A percentile compares a stretch with the other conserved stretches of the same genome.
phyloP scores from a whole-genome alignment of 2,113 vertebrate genomes.

The Anoplopoma fimbria region DNA sequence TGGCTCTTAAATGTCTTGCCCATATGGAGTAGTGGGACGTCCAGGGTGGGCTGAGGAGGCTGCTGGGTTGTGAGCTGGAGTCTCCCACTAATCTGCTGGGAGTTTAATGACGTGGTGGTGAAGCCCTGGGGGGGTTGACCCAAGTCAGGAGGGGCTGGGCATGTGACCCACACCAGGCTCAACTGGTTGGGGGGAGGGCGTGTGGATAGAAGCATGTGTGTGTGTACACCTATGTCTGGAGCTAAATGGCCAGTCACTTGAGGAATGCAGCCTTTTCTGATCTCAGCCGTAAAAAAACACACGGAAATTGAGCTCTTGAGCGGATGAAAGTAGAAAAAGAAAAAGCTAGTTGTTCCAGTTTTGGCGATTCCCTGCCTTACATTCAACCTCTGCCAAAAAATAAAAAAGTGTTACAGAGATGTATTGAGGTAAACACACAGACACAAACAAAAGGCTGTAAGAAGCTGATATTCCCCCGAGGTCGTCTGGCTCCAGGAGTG shows the following conservation, averaged over 20 bases:
- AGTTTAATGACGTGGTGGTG: slow-evolving; percentile 80
- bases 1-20: slow-evolving; percentile 42
- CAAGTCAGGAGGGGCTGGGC: slow-evolving; percentile 78
- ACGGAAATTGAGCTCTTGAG: slow-evolving; percentile 18
- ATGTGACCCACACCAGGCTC: slow-evolving; percentile 76
- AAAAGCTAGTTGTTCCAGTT: slow-evolving; percentile 43
- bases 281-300: slow-evolving; percentile 39
- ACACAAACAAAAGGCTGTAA: slow-evolving; percentile 35
- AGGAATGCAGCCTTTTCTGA: slow-evolving; percentile 55
- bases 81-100: slow-evolving; percentile 80
- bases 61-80: slow-evolving; percentile 73
- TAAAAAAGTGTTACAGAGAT: background rate
- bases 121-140: slow-evolving; percentile 71
- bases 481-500: slow-evolving; percentile 36
- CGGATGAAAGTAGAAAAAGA: slow-evolving; percentile 3
- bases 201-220: slow-evolving; percentile 29
- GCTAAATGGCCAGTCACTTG: slow-evolving; percentile 53
- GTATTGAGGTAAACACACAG: slow-evolving; percentile 24
- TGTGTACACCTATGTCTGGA: slow-evolving; percentile 62
- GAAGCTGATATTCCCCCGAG: slow-evolving; percentile 38
- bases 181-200: slow-evolving; percentile 63
- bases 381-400: slow-evolving; percentile 17
- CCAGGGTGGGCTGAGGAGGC: slow-evolving; percentile 59
- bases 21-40: slow-evolving; percentile 59
- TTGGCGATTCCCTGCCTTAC: slow-evolving; percentile 10